Evolutionary conservation across 2,888 invertebrate genomes (phyloP), one percentile per base, ranked within the genome.

Genomic region (Ceraclea dissimilis): DNA sequence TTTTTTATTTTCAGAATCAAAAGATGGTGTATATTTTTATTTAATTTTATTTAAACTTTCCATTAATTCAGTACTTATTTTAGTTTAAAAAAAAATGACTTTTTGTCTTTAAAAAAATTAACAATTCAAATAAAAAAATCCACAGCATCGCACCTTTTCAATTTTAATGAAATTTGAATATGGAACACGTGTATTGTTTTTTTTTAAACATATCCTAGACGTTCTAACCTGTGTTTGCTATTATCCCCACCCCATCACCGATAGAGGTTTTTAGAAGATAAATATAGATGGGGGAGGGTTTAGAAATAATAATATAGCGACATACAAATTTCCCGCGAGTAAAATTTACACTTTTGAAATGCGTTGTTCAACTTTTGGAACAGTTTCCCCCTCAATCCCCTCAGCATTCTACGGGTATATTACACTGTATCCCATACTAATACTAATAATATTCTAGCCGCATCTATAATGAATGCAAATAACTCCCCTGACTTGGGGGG

Each of bases 251-350:
- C 39, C 39, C 39, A 39, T 39, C 39, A 39, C 39, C 39, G 39
- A 39, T 39, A 39, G 39, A 39, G 39, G 13, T 4, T 8, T 39
- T 39, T 39, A 39, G 39, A 16, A 39, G 16, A 39, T 39, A 39
- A 39, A 39, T 39, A 39, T 39, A 19, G 44, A n/a, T 16, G 21
- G 17, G 44, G 22, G 20, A 5, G 52, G 46, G 44, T 2, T 13
- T 18, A n/a, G 20, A 20, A 47, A 54, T 54, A 58, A 58, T 60
- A 56, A 61, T 54, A 57, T 39, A 5, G 16, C 54, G 57, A 56
- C 59, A 60, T 61, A 56, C 49, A 52, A 58, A 61, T 61, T 61
- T 61, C 61, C 61, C 61, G 61, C 56, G 61, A 59, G 61, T 59
- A 39, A 48, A 59, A 61, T 61, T 59, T 56, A 43, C 56, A 61